phyloP scores from a whole-genome alignment of 2,797 vertebrate species.

The Sebastes matsubarae region DNA sequence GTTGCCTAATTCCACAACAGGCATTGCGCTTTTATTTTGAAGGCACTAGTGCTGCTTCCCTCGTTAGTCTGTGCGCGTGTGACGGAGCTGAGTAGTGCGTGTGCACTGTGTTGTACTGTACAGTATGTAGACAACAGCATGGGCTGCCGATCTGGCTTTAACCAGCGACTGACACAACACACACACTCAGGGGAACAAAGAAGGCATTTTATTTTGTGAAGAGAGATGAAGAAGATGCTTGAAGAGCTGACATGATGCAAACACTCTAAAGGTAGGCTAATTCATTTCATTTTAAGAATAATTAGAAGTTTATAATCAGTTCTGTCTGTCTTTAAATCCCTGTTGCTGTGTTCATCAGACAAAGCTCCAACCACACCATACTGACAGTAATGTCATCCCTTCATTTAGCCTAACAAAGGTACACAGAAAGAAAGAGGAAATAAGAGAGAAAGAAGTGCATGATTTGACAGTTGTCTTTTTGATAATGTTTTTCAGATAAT shows the following conservation, averaged over 20 bases:
- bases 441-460: background rate
- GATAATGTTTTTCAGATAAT: background rate
- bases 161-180: background rate
- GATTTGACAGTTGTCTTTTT: background rate
- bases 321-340: background rate
- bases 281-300: background rate
- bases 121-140: constrained; percentile 2
- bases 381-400: background rate
- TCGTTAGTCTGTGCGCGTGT: background rate
- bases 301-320: background rate
- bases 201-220: background rate
- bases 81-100: background rate
- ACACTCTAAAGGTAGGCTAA: constrained; percentile 25
- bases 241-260: background rate
- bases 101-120: background rate
- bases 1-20: background rate
- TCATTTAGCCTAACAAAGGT: background rate
- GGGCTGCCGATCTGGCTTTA: background rate
- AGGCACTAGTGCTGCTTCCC: background rate
- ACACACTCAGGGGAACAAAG: background rate
- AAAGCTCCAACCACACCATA: background rate
- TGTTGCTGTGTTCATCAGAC: background rate
- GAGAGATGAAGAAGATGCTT: background rate
- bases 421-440: background rate
- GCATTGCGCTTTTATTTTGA: constrained; percentile 50